Conservation (phyloP, 2,113 vertebrate species). For the Aptenodytes forsteri region DNA sequence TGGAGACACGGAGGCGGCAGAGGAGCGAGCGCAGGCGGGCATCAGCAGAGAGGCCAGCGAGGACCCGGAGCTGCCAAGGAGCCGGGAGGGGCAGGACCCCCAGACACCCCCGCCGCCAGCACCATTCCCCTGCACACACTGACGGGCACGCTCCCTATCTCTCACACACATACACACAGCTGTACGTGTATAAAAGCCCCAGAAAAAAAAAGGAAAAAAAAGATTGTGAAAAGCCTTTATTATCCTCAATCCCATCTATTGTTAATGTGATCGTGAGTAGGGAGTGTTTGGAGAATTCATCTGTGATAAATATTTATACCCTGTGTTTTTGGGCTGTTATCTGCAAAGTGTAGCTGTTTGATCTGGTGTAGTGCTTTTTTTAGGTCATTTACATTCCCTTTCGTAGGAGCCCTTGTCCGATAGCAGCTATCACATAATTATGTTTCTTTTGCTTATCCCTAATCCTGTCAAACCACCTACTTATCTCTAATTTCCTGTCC, state of each 20-base stretch:
- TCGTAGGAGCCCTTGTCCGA: constrained; percentile 31
- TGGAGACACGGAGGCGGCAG: rapidly evolving
- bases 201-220: rapidly evolving
- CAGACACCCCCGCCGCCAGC: rapidly evolving
- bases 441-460: constrained; percentile 67
- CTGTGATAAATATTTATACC: constrained; percentile 67
- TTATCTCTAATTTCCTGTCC: constrained; percentile 67
- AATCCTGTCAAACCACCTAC: constrained; percentile 65
- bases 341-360: constrained; percentile 49
- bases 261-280: neutral
- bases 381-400: constrained; percentile 61
- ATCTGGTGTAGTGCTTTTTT: constrained; percentile 49
- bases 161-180: neutral
- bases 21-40: rapidly evolving
- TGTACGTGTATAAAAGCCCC: neutral
- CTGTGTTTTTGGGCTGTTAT: constrained; percentile 60
- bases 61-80: neutral
- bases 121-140: rapidly evolving
- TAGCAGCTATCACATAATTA: constrained; percentile 68
- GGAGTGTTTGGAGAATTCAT: constrained; percentile 46
- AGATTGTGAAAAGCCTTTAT: neutral
- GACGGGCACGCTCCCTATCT: neutral
- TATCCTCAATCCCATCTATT: constrained; percentile 49
- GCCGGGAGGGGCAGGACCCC: neutral
- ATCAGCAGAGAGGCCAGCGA: rapidly evolving